phyloP scores from a whole-genome alignment of 1,140 invertebrate species.

The Zaprionus davidi region DNA sequence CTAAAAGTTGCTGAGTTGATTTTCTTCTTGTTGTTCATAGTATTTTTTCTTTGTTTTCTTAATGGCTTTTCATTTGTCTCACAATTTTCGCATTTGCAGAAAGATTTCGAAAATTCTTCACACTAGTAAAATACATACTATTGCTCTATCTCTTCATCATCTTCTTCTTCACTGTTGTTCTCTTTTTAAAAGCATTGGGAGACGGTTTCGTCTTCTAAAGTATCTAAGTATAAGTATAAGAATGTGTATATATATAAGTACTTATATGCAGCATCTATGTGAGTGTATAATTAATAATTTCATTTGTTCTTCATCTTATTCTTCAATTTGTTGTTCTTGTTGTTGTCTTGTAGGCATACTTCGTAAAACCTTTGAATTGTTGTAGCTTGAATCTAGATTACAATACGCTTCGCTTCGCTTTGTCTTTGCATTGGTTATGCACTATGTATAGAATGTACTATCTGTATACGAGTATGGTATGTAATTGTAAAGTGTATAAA shows the following conservation, averaged over 20 bases:
- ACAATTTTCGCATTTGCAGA: slow-evolving; percentile 47
- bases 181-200: slow-evolving; percentile 72
- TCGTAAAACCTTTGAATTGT: slow-evolving; percentile 79
- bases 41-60: slow-evolving; percentile 17
- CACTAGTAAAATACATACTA: slow-evolving; percentile 66
- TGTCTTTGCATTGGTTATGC: slow-evolving; percentile 14
- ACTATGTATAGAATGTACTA: slow-evolving; percentile 23
- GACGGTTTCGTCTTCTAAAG: slow-evolving; percentile 71
- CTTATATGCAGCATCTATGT: slow-evolving; percentile 58
- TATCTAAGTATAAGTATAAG: slow-evolving; percentile 65
- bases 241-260: slow-evolving; percentile 36
- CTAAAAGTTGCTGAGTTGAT: slow-evolving; percentile 60
- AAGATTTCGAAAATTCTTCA: slow-evolving; percentile 60
- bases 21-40: slow-evolving; percentile 12
- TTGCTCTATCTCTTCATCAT: slow-evolving; percentile 28
- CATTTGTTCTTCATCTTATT: slow-evolving; percentile 33
- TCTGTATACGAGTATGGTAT: slow-evolving; percentile 50
- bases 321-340: slow-evolving; percentile 29
- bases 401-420: slow-evolving; percentile 34
- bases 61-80: slow-evolving; percentile 44
- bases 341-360: slow-evolving; percentile 61
- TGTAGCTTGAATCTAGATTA: slow-evolving; percentile 68
- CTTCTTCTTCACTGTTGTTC: slow-evolving; percentile 19
- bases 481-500: slow-evolving; percentile 82
- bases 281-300: slow-evolving; percentile 53